These are phyloP conservation scores for Hylomyscus alleni DNA, from an alignment of 2,797 vertebrate genomes.

Conservation along the genomic window DNA sequence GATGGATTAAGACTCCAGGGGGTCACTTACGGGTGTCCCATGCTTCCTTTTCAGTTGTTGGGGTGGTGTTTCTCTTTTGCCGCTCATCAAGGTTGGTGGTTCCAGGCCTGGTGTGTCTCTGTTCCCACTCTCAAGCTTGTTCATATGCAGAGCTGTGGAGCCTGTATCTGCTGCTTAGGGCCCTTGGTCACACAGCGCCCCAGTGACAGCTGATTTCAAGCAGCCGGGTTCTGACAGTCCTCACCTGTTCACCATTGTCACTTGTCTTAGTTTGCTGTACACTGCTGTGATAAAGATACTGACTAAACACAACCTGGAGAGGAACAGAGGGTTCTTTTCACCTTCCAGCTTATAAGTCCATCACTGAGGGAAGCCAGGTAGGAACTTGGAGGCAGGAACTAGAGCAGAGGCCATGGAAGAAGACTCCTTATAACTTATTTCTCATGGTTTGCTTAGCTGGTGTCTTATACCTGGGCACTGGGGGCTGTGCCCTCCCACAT, in stretches of 20 bases:
- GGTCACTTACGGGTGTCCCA: neutral
- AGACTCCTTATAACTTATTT: neutral
- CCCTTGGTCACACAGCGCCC: too few species aligned
- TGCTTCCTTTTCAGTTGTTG: accelerated
- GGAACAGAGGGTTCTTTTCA: neutral
- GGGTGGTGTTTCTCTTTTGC: neutral
- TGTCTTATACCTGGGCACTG: neutral
- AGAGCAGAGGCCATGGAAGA: neutral
- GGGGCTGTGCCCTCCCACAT: neutral
- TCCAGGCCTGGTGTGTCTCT: neutral
- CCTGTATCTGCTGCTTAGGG: neutral
- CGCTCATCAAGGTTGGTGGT: accelerated
- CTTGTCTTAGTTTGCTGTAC: neutral
- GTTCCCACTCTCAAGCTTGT: neutral
- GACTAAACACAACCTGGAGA: neutral
- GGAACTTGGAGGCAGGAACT: neutral
- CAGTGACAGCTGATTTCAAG: neutral
- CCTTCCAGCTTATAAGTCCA: neutral
- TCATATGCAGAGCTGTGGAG: neutral
- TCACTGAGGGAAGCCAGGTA: neutral
- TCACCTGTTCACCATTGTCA: neutral
- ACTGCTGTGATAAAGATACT: neutral
- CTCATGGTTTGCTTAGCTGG: neutral
- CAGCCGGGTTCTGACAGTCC: neutral
- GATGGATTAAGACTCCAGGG: neutral